phyloP scores from a whole-genome alignment of 2,888 invertebrate species.

The Lottia scabra region DNA sequence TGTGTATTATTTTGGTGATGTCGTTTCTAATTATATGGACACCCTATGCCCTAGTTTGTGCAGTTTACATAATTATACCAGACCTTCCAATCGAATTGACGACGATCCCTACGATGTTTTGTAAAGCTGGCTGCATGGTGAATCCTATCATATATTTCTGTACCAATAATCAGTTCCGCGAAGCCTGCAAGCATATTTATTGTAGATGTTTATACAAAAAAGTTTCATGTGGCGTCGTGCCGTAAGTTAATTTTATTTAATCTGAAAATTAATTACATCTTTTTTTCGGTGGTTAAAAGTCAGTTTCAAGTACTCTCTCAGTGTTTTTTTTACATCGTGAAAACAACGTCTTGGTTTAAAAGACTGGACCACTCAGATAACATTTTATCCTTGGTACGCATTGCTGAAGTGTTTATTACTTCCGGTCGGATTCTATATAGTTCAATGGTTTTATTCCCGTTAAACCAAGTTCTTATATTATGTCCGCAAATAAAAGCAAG shows the following conservation, averaged over 20 bases:
- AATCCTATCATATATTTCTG: constrained; percentile 32
- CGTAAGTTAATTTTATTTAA: not conserved
- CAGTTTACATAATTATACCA: constrained; percentile 12
- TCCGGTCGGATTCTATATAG: too few relatives aligned
- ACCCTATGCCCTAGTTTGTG: constrained; percentile 31
- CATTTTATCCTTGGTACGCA: too few relatives aligned
- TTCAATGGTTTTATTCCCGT: too few relatives aligned
- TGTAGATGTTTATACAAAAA: not conserved
- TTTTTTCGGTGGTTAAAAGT: too few relatives aligned
- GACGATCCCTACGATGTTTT: constrained; percentile 36
- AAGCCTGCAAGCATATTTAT: constrained; percentile 9
- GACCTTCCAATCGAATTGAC: constrained; percentile 12
- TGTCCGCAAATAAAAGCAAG: too few relatives aligned
- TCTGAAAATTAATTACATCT: too few relatives aligned
- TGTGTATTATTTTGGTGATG: constrained; percentile 27
- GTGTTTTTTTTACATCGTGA: too few relatives aligned
- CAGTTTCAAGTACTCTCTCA: too few relatives aligned
- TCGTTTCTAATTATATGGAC: constrained; percentile 31
- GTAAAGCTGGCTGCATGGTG: constrained; percentile 31
- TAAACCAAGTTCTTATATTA: too few relatives aligned
- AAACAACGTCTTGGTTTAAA: too few relatives aligned
- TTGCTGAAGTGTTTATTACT: too few relatives aligned
- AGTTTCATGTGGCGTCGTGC: not conserved
- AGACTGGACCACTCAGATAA: too few relatives aligned
- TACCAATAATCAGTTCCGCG: constrained; percentile 26